These are phyloP conservation scores for Rutilus rutilus DNA, from an alignment of 2,113 vertebrate species.

Conservation along the genomic window DNA sequence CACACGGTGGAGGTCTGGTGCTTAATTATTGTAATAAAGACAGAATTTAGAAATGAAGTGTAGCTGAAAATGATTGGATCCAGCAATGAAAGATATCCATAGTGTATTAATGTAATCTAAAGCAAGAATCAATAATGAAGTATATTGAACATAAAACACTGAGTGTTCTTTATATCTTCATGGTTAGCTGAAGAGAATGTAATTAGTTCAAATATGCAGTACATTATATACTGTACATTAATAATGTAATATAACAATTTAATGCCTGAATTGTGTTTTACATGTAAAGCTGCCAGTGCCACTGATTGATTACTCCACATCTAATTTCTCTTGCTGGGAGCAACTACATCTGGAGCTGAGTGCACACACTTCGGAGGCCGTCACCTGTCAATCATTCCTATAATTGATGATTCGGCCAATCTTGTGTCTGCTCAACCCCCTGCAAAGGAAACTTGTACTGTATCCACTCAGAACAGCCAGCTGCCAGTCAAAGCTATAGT, in stretches of 20 bases:
- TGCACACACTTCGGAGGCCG: conserved; percentile 20
- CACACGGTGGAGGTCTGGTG: conserved; percentile 49
- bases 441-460: conserved; percentile 59
- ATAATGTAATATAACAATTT: conserved; percentile 15
- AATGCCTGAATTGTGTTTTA: conserved; percentile 21
- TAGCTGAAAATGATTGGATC: neutral
- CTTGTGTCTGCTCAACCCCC: conserved; percentile 55
- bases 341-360: conserved; percentile 47
- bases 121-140: neutral
- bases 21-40: conserved; percentile 9
- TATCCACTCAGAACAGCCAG: conserved; percentile 52
- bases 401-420: conserved; percentile 60
- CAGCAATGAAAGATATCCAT: neutral
- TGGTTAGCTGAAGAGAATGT: neutral
- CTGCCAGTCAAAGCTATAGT: conserved; percentile 45
- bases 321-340: conserved; percentile 34
- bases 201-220: neutral
- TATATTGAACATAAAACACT: neutral
- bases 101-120: neutral
- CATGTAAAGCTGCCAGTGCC: conserved; percentile 33
- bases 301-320: conserved; percentile 56
- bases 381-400: conserved; percentile 50
- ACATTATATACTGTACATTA: neutral
- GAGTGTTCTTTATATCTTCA: neutral
- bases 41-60: neutral